A percentile compares a stretch with the other conserved stretches of the same genome.
phyloP scores from a whole-genome alignment of 2,113 vertebrate genomes.

The Poicephalus meyeri region DNA sequence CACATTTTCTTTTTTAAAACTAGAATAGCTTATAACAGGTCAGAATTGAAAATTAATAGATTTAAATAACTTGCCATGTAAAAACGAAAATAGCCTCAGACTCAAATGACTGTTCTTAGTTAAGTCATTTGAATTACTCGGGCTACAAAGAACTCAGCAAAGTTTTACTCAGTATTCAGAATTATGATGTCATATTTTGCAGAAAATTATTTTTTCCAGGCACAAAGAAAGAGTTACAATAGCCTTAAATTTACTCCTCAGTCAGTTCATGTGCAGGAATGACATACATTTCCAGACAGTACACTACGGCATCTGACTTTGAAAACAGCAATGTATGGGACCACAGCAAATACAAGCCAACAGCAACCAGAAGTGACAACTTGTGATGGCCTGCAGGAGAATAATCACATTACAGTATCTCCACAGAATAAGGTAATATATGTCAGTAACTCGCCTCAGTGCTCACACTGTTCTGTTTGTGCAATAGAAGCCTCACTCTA shows the following conservation, averaged over 20 bases:
- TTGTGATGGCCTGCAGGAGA: slow-evolving; percentile 43
- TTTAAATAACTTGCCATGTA: slow-evolving; percentile 68
- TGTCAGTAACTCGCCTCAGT: neutral
- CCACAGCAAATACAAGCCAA: slow-evolving; percentile 34
- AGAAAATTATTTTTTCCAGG: neutral
- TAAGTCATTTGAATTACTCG: neutral
- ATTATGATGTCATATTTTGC: neutral
- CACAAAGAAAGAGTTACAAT: neutral
- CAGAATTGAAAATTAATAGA: slow-evolving; percentile 71
- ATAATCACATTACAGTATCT: neutral
- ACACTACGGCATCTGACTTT: slow-evolving; percentile 1
- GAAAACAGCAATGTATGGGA: neutral
- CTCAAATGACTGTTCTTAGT: neutral
- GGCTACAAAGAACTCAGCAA: neutral
- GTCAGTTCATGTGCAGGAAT: neutral
- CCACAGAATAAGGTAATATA: neutral
- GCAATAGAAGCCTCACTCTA: neutral
- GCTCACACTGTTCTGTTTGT: neutral
- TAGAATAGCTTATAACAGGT: slow-evolving; percentile 60
- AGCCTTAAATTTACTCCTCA: neutral
- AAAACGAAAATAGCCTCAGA: slow-evolving; percentile 50
- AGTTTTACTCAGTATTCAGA: neutral
- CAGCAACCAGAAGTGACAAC: slow-evolving; percentile 56
- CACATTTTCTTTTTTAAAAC: neutral
- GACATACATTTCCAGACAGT: neutral